These are phyloP conservation scores for Vidua chalybeata DNA, from an alignment of 2,113 vertebrate species.

Conservation along the genomic window DNA sequence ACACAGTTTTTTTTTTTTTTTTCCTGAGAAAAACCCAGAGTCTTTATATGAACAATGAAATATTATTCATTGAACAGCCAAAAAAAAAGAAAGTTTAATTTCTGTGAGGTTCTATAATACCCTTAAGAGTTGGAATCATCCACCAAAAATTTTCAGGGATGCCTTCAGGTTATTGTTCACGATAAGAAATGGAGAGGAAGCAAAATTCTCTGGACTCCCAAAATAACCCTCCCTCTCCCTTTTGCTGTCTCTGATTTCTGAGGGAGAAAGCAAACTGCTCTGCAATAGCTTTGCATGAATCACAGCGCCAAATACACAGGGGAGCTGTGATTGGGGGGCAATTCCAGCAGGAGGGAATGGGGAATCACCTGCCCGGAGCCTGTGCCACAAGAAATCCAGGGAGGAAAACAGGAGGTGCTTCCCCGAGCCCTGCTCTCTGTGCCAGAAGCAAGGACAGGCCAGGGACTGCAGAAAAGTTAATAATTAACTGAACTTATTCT, in stretches of 20 bases:
- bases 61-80: not conserved
- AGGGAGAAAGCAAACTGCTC: not conserved
- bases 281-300: not conserved
- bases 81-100: not conserved
- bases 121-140: not conserved
- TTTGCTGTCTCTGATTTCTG: not conserved
- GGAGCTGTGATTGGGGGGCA: not conserved
- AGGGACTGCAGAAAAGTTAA: not conserved
- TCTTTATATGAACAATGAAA: not conserved
- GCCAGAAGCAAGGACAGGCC: not conserved
- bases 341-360: not conserved
- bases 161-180: not conserved
- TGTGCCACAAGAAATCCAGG: not conserved
- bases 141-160: not conserved
- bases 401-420: not conserved
- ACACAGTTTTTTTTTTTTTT: fast-evolving
- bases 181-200: not conserved
- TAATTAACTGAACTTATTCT: not conserved
- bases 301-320: not conserved
- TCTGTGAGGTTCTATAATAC: not conserved
- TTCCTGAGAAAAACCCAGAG: not conserved
- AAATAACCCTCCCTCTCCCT: not conserved
- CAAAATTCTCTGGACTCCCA: not conserved
- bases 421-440: not conserved
- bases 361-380: not conserved